These are phyloP conservation scores for Hylaeus anthracinus DNA, from an alignment of 1,140 invertebrate genomes.

Conservation along the genomic window DNA sequence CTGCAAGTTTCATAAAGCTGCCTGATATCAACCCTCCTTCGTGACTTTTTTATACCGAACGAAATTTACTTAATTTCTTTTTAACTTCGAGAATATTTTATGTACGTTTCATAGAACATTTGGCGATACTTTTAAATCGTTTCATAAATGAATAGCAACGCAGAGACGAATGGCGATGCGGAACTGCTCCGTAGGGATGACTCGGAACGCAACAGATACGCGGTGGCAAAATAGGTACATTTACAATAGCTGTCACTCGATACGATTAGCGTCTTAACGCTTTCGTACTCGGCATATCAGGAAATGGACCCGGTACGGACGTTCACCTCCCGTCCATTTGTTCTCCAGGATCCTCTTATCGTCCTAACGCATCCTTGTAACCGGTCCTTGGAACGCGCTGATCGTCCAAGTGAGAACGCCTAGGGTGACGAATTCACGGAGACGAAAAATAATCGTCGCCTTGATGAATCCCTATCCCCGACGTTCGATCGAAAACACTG, in stretches of 20 bases:
- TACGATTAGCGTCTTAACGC: slow-evolving; percentile 41
- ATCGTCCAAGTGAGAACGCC: slow-evolving; percentile 1
- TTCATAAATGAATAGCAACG: too few species aligned
- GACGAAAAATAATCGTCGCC: slow-evolving; percentile 20
- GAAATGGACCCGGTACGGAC: slow-evolving; percentile 18
- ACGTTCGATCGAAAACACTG: not conserved
- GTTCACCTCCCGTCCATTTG: slow-evolving; percentile 47
- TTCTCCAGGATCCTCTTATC: slow-evolving; percentile 35
- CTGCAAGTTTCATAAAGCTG: too few species aligned
- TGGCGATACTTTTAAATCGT: too few species aligned
- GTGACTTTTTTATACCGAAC: too few species aligned
- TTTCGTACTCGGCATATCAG: slow-evolving; percentile 17
- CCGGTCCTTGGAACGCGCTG: slow-evolving; percentile 33
- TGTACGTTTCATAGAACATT: not conserved
- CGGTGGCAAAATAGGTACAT: slow-evolving; percentile 3
- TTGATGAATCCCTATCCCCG: not conserved
- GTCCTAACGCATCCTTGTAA: slow-evolving; percentile 42
- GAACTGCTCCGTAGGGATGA: not conserved
- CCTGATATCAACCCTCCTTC: too few species aligned
- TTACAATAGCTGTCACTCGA: slow-evolving; percentile 22
- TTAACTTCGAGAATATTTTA: too few species aligned
- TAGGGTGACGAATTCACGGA: slow-evolving; percentile 32
- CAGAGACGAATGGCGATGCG: not conserved
- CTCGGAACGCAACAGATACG: not conserved
- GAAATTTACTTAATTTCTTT: too few species aligned